Evolutionary conservation across 2,113 vertebrate genomes (phyloP), one percentile per base, ranked within the genome.

Genomic region (Todiramphus chloris): DNA sequence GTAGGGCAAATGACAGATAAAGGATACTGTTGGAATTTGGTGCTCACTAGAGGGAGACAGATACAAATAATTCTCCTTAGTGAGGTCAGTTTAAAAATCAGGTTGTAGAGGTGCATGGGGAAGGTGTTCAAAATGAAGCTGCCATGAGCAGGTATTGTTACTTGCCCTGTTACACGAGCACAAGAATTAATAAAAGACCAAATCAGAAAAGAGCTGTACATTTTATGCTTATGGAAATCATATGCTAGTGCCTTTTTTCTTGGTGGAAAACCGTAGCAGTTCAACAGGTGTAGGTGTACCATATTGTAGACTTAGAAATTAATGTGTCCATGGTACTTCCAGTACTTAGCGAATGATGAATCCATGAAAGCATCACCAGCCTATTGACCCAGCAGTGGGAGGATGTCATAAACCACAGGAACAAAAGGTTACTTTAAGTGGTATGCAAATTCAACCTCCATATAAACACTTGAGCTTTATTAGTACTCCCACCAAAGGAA

Each of bases 1-100:
- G n/a, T 64, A 80, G 78, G 74, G 51, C 53, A 87, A 93, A 75
- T 51, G 55, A 58, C 35, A 51, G 44, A 41, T 80, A 73, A 27
- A 94, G 44, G 39, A 48, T 56, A 43, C 56, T 74, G 20, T 73
- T 89, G 58, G 53, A 93, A 96, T 95, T 93, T 78, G 93, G 53
- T 74, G 74, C 94, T 98, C 98, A 98, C 98, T 98, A 98, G 98
- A 96, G 98, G 98, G 98, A 98, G 98, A 98, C 98, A 98, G 83
- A 98, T 94, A 96, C 98, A 98, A 98, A 96, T 97, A 97, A 93
- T 98, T 98, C 94, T 76, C 56, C 56, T 92, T 14, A 39, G 35
- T 72, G 85, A 97, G 70, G 69, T 94, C 76, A 91, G 67, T 97
- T 98, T 93, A 95, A 95, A 94, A 94, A 92, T 93, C 81, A 70